Percentiles rank a stretch among this genome's conserved stretches.
These are phyloP conservation scores for Tragulus kanchil DNA, from an alignment of 2,113 vertebrate genomes.

Conservation along the genomic window DNA sequence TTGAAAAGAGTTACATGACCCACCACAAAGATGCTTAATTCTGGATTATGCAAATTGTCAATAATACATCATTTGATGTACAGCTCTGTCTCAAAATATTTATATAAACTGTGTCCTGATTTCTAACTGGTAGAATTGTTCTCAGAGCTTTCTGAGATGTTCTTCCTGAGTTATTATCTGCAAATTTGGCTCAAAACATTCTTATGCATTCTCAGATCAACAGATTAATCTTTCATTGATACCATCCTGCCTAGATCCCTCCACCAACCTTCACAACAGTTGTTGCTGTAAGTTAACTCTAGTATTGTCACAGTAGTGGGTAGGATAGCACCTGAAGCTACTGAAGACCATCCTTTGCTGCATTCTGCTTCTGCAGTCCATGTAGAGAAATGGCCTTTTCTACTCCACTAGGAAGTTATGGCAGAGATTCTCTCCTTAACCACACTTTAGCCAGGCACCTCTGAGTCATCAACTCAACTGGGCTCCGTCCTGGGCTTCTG, in stretches of 20 bases:
- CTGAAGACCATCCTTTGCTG: neutral
- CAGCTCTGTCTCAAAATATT: neutral
- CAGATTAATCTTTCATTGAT: neutral
- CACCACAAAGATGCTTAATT: fast-evolving
- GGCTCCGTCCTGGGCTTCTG: neutral
- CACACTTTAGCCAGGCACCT: neutral
- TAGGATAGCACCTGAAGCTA: neutral
- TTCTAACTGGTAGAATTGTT: neutral
- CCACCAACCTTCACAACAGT: neutral
- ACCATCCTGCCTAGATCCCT: neutral
- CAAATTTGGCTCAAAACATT: neutral
- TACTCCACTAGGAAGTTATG: fast-evolving
- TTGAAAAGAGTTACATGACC: neutral
- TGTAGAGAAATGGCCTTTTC: neutral
- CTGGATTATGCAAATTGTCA: neutral
- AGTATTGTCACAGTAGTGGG: neutral
- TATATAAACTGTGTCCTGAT: neutral
- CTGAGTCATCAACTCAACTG: neutral
- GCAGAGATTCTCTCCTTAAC: neutral
- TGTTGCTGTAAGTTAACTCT: neutral
- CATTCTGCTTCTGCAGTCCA: neutral
- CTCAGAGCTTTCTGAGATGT: neutral
- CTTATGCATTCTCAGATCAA: neutral
- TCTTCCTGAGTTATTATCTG: neutral
- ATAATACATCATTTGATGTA: neutral